Percentiles rank a stretch among this genome's conserved stretches.
These are phyloP conservation scores for Lethrus apterus DNA, from an alignment of 1,140 invertebrate genomes.

Conservation along the genomic window DNA sequence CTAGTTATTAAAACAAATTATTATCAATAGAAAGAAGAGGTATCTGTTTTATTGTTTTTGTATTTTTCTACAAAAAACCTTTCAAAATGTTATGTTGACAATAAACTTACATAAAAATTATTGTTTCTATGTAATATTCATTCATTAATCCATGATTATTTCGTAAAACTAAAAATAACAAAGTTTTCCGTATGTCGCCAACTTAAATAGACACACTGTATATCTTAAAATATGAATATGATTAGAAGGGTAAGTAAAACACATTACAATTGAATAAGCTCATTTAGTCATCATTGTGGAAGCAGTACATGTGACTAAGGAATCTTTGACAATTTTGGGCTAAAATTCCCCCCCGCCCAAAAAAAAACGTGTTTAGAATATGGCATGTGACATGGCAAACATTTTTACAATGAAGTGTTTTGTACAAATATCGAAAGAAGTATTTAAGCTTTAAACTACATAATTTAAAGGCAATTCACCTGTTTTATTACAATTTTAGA, in stretches of 20 bases:
- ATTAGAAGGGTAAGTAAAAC: conserved; percentile 17
- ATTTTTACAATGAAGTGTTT: neutral
- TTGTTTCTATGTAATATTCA: too few species aligned
- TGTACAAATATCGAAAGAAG: neutral
- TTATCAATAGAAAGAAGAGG: too few species aligned
- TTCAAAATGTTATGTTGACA: too few species aligned
- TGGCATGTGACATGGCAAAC: conserved; percentile 32
- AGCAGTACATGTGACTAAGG: conserved; percentile 36
- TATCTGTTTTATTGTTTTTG: too few species aligned
- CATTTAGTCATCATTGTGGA: conserved; percentile 37
- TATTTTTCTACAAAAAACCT: too few species aligned
- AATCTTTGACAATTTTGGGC: conserved; percentile 31
- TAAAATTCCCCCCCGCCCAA: conserved; percentile 16
- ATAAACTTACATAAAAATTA: too few species aligned
- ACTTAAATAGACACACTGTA: too few species aligned
- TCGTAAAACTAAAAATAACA: too few species aligned
- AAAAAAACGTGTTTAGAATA: conserved; percentile 31
- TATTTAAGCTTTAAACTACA: neutral
- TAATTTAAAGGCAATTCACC: neutral
- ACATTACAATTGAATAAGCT: conserved; percentile 31
- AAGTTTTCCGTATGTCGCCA: too few species aligned
- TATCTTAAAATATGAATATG: too few species aligned
- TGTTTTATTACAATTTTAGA: neutral
- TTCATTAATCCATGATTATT: too few species aligned
- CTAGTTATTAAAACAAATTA: too few species aligned